A percentile compares a stretch with the other conserved stretches of the same genome.
Conservation (phyloP, 2,113 vertebrate genomes). For the Monopterus albus region DNA sequence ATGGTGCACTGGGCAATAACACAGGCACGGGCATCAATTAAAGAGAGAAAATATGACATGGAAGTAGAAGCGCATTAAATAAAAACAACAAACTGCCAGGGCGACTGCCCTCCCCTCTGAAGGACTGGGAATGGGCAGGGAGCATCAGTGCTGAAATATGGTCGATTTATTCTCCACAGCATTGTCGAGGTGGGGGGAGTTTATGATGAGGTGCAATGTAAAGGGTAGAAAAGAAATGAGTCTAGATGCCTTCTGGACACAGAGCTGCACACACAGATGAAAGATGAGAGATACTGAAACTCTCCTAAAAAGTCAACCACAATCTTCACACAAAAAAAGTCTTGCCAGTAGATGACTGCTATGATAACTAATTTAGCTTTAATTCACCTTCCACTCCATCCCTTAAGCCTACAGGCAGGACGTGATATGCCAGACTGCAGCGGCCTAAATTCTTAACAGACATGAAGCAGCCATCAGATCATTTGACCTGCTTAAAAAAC, state of each 20-base stretch:
- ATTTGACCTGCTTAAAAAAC: slow-evolving; percentile 47
- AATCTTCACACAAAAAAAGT: slow-evolving; percentile 60
- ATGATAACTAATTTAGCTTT: slow-evolving; percentile 82
- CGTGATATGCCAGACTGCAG: slow-evolving; percentile 48
- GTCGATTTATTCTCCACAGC: slow-evolving; percentile 76
- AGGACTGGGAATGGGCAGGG: slow-evolving; percentile 68
- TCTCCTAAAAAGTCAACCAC: slow-evolving; percentile 57
- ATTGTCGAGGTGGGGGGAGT: slow-evolving; percentile 65
- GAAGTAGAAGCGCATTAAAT: slow-evolving; percentile 80
- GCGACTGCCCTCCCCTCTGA: slow-evolving; percentile 61
- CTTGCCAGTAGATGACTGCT: slow-evolving; percentile 58
- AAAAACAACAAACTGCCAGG: slow-evolving; percentile 80
- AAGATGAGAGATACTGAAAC: slow-evolving; percentile 68
- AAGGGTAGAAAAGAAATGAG: slow-evolving; percentile 78
- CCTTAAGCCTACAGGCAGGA: slow-evolving; percentile 64
- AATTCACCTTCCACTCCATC: slow-evolving; percentile 77
- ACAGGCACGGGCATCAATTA: slow-evolving; percentile 82
- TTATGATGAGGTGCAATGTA: slow-evolving; percentile 80
- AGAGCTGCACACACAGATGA: slow-evolving; percentile 71
- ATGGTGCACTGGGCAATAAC: slow-evolving; percentile 76
- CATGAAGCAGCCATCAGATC: slow-evolving; percentile 43
- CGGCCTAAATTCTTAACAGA: slow-evolving; percentile 75
- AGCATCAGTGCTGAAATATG: slow-evolving; percentile 72
- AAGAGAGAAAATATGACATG: slow-evolving; percentile 82
- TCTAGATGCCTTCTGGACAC: slow-evolving; percentile 80